Evolutionary conservation across 1,140 invertebrate genomes (phyloP), one percentile per base, ranked within the genome.

Genomic region (Saxidomus purpurata): DNA sequence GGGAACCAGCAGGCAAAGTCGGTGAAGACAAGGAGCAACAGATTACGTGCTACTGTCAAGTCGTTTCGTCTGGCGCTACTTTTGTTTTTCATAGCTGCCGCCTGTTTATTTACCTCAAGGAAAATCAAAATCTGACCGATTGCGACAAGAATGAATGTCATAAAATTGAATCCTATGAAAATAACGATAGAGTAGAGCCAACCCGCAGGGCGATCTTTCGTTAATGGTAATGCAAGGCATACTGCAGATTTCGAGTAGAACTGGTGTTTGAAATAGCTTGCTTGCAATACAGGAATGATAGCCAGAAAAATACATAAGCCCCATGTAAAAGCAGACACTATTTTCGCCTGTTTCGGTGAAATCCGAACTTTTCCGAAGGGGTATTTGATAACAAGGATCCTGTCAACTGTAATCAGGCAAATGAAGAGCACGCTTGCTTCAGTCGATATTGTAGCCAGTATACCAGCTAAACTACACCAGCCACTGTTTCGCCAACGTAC

Each of bases 1-100:
- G 93, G 93, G 87, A 93, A 93, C 92, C 93, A 93, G 63, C 93
- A 93, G 8, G 91, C 9, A 69, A 93, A 93, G 67, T 93, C 89
- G 0, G 90, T 90, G 1, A 87, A 31, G 0, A 91, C 93, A 2
- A 93, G 80, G 19, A 92, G 40, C n/a, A 91, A 90, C 31, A 93
- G 79, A 15, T 81, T 89, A 52, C 87, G 90, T 22, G 92, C 92
- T 11, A 93, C 89, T 3, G 40, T 43, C 43, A 92, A 36, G 9
- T 92, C 92, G 6, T 85, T 69, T 9, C 49, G 8, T 28, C 59
- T 8, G 6, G 36, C 49, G n/a, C 40, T 52, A n/a, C 25, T 59
- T 9, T 40, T 43, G 15, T 36, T 22, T 43, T 22, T 67, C 55
- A 25, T 55, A 1, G 79, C 83, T 55, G 87, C 52, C 25, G 22